Evolutionary conservation across 1,140 invertebrate species (phyloP), one percentile per base, ranked within the genome.

Genomic region (Calliopsis andreniformis): DNA sequence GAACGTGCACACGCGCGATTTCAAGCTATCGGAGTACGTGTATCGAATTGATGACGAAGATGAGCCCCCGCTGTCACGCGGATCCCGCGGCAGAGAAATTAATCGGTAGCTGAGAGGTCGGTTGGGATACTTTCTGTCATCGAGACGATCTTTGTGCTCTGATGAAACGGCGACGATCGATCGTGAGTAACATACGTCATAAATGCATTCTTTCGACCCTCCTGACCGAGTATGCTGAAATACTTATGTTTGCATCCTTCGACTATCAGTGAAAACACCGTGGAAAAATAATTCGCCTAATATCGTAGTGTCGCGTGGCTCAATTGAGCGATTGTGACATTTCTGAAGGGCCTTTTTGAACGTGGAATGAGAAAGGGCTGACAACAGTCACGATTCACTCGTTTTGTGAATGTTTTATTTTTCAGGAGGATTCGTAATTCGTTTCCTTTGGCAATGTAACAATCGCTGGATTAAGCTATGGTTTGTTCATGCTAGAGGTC

Each of bases 231-330:
- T 78, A 68, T 42, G 51, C 62, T 55, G 42, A 32, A 56, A 69
- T 42, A 42, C 39, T 42, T 20, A 39, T 10, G 35, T 39, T 73
- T 58, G 23, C 58, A 71, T 69, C 23, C 53, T n/a, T 62, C 53
- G 77, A 70, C 61, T 63, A 68, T 68, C 69, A 76, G 32, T 70
- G 71, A 43, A 75, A 73, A 67, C 39, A 61, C 66, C 71, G 78
- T 84, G 82, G 72, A 84, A 84, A 84, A 84, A 84, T 84, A 84
- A 49, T 83, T 71, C 30, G 67, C 61, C 53, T 72, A 80, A 83
- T 66, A 68, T 83, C 39, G 42, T 69, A 69, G n/a, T 68, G 47
- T 39, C 49, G 35, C n/a, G n/a, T n/a, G n/a, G n/a, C n/a, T n/a
- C n/a, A n/a, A n/a, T n/a, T n/a, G n/a, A n/a, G n/a, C n/a, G n/a